A percentile compares a stretch with the other conserved stretches of the same genome.
These are phyloP conservation scores for Octomys mimax DNA, from an alignment of 2,797 vertebrate species.

Conservation along the genomic window DNA sequence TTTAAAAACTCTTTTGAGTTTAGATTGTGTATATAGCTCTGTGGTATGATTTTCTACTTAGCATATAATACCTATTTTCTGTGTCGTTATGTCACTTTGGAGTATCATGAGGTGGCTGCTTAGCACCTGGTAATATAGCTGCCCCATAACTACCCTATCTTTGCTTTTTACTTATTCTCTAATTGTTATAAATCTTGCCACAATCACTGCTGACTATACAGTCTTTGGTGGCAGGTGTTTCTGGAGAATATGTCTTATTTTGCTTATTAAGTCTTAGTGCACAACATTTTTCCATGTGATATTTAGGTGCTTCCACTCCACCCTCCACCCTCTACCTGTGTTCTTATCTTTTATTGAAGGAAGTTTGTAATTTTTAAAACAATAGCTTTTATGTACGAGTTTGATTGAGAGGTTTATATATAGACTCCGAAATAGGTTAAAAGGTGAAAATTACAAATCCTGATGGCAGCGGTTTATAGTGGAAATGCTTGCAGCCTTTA, in stretches of 20 bases:
- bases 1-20: background rate
- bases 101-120: background rate
- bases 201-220: background rate
- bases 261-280: background rate
- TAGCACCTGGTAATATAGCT: background rate
- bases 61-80: background rate
- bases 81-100: slow-evolving; percentile 15
- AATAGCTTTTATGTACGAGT: slow-evolving; percentile 14
- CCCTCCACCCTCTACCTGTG: background rate
- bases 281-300: slow-evolving; percentile 6
- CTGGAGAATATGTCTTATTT: slow-evolving; percentile 20
- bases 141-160: background rate
- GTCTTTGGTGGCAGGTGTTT: background rate
- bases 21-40: background rate
- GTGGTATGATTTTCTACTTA: background rate
- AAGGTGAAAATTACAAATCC: slow-evolving; percentile 64
- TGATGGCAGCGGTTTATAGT: slow-evolving; percentile 60
- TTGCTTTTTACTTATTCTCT: slow-evolving; percentile 27
- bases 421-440: slow-evolving; percentile 59
- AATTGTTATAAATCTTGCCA: slow-evolving; percentile 17
- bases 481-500: slow-evolving; percentile 69
- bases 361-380: slow-evolving; percentile 63
- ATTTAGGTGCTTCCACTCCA: background rate
- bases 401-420: slow-evolving; percentile 62
- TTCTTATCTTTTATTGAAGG: slow-evolving; percentile 41